Base-by-base conservation (phyloP, 2,113 vertebrate species). In the Passer montanus region DNA sequence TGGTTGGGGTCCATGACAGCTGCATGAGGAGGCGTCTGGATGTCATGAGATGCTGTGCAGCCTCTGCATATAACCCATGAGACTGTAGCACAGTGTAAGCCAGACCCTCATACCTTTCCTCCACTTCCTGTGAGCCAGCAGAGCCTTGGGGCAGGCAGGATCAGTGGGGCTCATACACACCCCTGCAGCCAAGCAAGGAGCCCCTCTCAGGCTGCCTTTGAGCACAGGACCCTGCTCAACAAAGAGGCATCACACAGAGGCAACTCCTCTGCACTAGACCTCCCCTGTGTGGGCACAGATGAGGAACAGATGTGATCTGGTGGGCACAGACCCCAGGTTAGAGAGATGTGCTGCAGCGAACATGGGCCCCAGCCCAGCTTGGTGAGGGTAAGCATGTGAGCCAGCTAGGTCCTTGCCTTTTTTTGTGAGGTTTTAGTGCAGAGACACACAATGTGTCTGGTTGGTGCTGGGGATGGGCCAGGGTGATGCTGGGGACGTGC, bases 1-100 rank as follows among this genome's bases (percentile, higher is more conserved):
- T 39, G 33, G 16, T 23, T 20, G 11, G 11, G 3, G 18, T n/a
- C 20, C 47, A 46, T 0, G 0, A 27, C 8, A 46, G 33, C 52
- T 66, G 26, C 56, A 8, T 28, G 13, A 33, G 31, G 50, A 77
- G 4, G 7, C 62, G 24, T 68, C 49, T 83, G 46, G 66, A 33
- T 78, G 52, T 39, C 2, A 1, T 12, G 47, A 89, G 47, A 47
- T 47, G 21, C 68, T 77, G 33, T 59, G 41, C 24, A 83, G 27
- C 44, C 52, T 85, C 58, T 56, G 15, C 13, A 28, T 64, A 26
- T 26, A 56, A 68, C 20, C 44, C n/a, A 20, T 33, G 18, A 53
- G 26, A 24, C 11, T 24, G 35, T 7, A 67, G 30, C 58, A 73
- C 14, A 44, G 21, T 0, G 1, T 2, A 6, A 85, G 10, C 13